phyloP scores from a whole-genome alignment of 2,888 invertebrate genomes.

The Salpingus planirostris region DNA sequence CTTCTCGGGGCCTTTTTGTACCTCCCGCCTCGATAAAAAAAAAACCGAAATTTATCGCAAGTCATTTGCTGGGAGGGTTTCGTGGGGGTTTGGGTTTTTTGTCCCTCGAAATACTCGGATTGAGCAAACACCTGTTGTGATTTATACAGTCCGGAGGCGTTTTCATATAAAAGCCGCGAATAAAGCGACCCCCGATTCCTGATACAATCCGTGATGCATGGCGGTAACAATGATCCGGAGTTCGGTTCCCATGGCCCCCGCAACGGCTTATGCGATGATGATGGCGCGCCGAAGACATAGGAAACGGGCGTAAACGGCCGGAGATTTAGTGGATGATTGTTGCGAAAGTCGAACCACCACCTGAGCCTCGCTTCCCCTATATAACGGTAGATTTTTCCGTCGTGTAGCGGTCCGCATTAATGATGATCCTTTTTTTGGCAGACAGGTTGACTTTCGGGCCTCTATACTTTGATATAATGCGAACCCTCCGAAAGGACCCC shows the following conservation, averaged over 20 bases:
- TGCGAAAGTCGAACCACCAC: slow-evolving; percentile 26
- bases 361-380: too few relatives aligned
- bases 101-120: too few relatives aligned
- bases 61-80: slow-evolving; percentile 21
- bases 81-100: slow-evolving; percentile 4
- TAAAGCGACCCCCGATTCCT: slow-evolving; percentile 21
- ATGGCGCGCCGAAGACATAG: slow-evolving; percentile 4
- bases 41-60: slow-evolving; percentile 23
- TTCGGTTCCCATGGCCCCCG: too few relatives aligned
- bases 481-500: too few relatives aligned
- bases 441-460: slow-evolving; percentile 23
- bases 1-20: too few relatives aligned
- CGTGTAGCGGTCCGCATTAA: slow-evolving; percentile 23
- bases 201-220: slow-evolving; percentile 7
- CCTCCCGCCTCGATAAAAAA: slow-evolving; percentile 7
- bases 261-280: too few relatives aligned
- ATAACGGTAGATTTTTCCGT: slow-evolving; percentile 24
- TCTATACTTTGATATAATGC: too few relatives aligned
- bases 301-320: slow-evolving; percentile 8
- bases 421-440: slow-evolving; percentile 22
- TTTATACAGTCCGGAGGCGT: slow-evolving; percentile 16
- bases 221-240: too few relatives aligned
- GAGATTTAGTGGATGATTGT: too few relatives aligned
- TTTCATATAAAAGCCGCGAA: slow-evolving; percentile 28
- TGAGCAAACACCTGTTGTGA: slow-evolving; percentile 15